Percentiles rank a stretch among this genome's conserved stretches.
These are phyloP conservation scores for Cyphomyrmex costatus DNA, from an alignment of 1,140 invertebrate species.

Conservation along the genomic window DNA sequence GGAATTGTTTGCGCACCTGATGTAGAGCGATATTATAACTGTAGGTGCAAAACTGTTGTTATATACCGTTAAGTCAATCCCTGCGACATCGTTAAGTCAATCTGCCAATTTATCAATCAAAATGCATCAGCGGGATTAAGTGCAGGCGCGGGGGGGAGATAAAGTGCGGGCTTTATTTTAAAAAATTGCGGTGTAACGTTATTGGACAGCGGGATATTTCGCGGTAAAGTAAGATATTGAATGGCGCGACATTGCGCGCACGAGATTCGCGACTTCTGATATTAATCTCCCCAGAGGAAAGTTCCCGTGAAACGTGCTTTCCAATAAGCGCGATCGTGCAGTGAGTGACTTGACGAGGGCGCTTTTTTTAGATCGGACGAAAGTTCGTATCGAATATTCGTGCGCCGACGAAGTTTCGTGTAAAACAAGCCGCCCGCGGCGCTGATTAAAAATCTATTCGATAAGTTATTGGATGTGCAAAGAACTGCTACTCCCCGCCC, in stretches of 20 bases:
- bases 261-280: neutral
- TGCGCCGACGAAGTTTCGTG: conserved; percentile 3
- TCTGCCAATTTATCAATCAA: conserved; percentile 17
- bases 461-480: conserved; percentile 42
- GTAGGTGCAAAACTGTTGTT: neutral
- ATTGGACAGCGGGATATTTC: conserved; percentile 1
- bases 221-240: conserved; percentile 11
- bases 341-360: neutral
- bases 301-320: neutral
- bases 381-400: conserved; percentile 45
- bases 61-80: conserved; percentile 10
- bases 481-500: neutral
- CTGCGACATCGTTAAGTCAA: conserved; percentile 9
- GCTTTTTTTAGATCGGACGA: conserved; percentile 5
- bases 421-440: conserved; percentile 3
- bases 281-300: conserved; percentile 35
- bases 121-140: neutral
- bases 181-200: neutral
- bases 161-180: neutral
- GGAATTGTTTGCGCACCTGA: neutral
- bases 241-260: neutral
- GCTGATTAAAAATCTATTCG: conserved; percentile 53
- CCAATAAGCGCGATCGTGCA: conserved; percentile 31
- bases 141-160: neutral
- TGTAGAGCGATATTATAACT: conserved; percentile 1